Base-by-base conservation (phyloP, 1,140 invertebrate species). In the Tenebrio molitor region DNA sequence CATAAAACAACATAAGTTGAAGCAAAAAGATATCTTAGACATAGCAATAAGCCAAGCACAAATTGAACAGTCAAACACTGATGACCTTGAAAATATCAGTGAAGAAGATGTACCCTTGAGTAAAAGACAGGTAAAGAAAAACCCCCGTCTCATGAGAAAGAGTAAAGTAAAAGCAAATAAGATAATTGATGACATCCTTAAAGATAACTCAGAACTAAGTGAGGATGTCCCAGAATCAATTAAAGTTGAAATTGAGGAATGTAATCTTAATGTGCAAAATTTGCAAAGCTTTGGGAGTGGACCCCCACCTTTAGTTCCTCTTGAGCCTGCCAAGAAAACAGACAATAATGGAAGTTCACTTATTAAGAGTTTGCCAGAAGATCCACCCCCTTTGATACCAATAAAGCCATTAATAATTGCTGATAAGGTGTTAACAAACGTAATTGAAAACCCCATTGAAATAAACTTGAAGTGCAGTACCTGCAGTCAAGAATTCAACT, bases 331-430 rank as follows among this genome's bases (percentile, higher is more conserved):
- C 5, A 67, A 70, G 34, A 75, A 73, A 64, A 36, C 12, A 8
- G 67, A 46, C 21, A 19, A 10, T 23, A 74, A 21, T n/a, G 17
- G 33, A 58, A 23, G n/a, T 15, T n/a, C 8, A n/a, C 33, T 65
- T 23, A 10, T 62, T 29, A 12, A 64, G 65, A 36, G 39, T 8
- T 33, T 77, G 14, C 72, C 73, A 17, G 7, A 77, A 71, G 76
- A 77, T 62, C 25, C 77, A 34, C 79, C 79, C n/a, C 79, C 79
- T 14, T 42, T 80, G 63, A 34, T 79, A n/a, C 79, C 78, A 10
- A 74, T 80, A 19, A 80, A 77, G 67, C 68, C 77, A 2, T 15
- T 75, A 12, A 6, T 21, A 10, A 42, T 50, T 4, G 58, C 66
- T 46, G 58, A 77, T 70, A 64, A 73, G 21, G 21, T 39, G 5